Conservation (phyloP, 2,113 vertebrate species). For the Otolemur garnettii region DNA sequence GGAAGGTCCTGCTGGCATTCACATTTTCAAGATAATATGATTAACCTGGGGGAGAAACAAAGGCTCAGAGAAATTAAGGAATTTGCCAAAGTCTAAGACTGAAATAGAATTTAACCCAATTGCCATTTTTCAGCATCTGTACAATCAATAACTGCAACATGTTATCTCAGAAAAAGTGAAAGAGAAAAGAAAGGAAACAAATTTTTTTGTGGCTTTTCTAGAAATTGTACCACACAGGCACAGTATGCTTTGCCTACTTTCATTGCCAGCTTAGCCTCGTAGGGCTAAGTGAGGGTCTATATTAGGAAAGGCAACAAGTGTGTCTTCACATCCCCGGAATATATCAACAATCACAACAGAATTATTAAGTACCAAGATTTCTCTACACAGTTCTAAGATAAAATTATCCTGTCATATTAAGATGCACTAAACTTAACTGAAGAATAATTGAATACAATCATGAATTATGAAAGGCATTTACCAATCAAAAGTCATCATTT, state of each 20-base stretch:
- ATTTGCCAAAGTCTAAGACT: not conserved
- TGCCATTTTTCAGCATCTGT: not conserved
- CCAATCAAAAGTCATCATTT: conserved; percentile 38
- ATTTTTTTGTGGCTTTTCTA: not conserved
- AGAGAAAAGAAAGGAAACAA: not conserved
- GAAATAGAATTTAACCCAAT: not conserved
- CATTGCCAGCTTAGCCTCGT: not conserved
- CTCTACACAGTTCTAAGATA: not conserved
- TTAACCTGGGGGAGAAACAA: not conserved
- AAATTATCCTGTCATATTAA: not conserved
- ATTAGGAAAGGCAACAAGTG: not conserved
- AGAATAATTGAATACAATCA: conserved; percentile 15
- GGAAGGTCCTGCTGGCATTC: not conserved
- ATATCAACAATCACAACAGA: not conserved
- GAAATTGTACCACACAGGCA: not conserved
- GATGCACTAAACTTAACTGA: not conserved
- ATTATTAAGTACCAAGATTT: not conserved
- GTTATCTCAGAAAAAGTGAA: not conserved
- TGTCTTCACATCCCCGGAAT: not conserved
- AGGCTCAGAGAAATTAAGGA: not conserved
- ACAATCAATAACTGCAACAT: not conserved
- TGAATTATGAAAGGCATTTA: conserved; percentile 40
- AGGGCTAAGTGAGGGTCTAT: not conserved
- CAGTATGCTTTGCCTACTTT: not conserved
- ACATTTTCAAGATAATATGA: not conserved